A percentile compares a stretch with the other conserved stretches of the same genome.
These are phyloP conservation scores for Pollenia griseotomentosa DNA, from an alignment of 2,888 invertebrate genomes.

Conservation along the genomic window DNA sequence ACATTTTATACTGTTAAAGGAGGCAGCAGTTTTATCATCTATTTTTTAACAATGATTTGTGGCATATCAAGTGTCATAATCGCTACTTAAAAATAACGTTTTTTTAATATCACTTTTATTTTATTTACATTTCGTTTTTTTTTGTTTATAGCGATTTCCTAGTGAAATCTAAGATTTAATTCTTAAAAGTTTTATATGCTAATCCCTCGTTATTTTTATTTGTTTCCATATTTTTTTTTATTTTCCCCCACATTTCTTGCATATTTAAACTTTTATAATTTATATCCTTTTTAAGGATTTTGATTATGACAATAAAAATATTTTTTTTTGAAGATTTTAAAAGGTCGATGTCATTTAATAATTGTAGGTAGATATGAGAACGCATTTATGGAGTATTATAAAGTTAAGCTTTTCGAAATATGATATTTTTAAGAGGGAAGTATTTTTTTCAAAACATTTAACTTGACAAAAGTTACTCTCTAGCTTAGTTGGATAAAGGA, in stretches of 20 bases:
- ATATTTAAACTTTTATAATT: conserved; percentile 39
- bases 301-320: conserved; percentile 34
- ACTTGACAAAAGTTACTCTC: too few relatives aligned
- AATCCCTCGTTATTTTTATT: conserved; percentile 54
- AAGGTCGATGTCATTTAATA: conserved; percentile 45
- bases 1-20: conserved; percentile 26
- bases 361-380: not conserved
- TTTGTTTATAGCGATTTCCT: conserved; percentile 13
- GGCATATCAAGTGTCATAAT: conserved; percentile 74
- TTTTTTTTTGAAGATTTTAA: not conserved
- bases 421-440: not conserved
- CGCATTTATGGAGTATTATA: not conserved
- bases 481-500: too few relatives aligned
- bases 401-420: not conserved
- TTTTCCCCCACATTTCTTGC: conserved; percentile 27
- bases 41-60: conserved; percentile 66
- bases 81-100: conserved; percentile 72
- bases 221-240: conserved; percentile 4
- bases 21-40: conserved; percentile 17
- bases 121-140: conserved; percentile 50
- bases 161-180: conserved; percentile 36
- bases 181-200: conserved; percentile 55
- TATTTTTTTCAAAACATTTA: too few relatives aligned
- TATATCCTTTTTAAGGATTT: conserved; percentile 53
- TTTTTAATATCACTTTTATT: conserved; percentile 51